Base-by-base conservation (phyloP, 53 echinoderm and acorn worm species). In the Pentamera pediparva region DNA sequence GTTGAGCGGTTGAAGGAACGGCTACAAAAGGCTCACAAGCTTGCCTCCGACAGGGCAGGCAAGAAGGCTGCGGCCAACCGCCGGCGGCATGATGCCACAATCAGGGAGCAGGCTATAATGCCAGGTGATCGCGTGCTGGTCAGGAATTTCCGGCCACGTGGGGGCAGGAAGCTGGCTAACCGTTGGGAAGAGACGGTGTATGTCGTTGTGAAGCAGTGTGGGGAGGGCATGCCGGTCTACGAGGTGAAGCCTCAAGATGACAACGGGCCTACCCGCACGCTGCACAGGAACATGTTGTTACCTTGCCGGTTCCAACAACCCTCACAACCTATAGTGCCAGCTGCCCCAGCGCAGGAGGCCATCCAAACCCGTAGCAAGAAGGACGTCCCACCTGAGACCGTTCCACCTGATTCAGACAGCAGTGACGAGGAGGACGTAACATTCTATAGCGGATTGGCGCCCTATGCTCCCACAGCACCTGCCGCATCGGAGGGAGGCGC, bases 91-190 rank as follows among this genome's bases (percentile, higher is more conserved):
- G 78, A 78, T 27, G 39, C 59, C 59, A 27, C 47, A 7, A 53
- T 84, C 6, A 27, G 84, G 37, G 84, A 83, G 34, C 59, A 34
- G 2, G 62, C 74, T 18, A 43, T 84, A n/a, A 11, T 25, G 15
- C 15, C 35, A 36, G 84, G 78, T 15, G 84, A 84, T 35, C 15
- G 62, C 6, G 84, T 84, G 4, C 64, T 84, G 0, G 84, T 84
- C 32, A 78, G 43, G 40, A 72, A 79, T 37, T 62, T 62, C 10
- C 41, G 84, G 35, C 55, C 56, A 19, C 41, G 35, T 21, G 79
- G 84, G 1, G 41, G 60, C 25, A 78, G 59, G 17, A 78, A 84
- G 25, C 30, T 84, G 18, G 78, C 73, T 2, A 61, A 84, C 32
- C 31, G 74, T 27, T 78, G 78, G 84, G 59, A 58, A 26, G 21